Conservation (phyloP, 1,140 invertebrate species). For the Habropoda laboriosa region DNA sequence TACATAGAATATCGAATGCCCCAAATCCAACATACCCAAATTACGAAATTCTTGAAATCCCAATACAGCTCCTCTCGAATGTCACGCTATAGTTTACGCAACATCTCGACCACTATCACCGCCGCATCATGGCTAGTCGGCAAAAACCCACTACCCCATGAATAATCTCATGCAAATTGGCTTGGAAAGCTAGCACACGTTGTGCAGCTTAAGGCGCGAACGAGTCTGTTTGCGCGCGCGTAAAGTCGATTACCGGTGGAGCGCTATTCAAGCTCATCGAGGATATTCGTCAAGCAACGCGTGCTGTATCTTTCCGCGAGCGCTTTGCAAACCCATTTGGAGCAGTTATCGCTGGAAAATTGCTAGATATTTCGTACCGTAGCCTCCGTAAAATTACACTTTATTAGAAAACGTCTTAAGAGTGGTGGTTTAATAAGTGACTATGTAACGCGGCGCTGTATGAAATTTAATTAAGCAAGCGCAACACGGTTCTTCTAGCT, state of each 20-base stretch:
- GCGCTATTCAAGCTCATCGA: conserved; percentile 8
- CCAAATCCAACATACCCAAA: too few relatives aligned
- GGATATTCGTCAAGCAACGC: conserved; percentile 30
- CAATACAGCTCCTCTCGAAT: neutral
- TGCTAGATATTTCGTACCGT: neutral
- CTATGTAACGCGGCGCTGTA: too few relatives aligned
- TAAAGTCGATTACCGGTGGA: conserved; percentile 27
- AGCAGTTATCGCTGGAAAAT: conserved; percentile 12
- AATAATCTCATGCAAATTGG: conserved; percentile 59
- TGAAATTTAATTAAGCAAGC: conserved; percentile 40
- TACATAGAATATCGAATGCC: too few relatives aligned
- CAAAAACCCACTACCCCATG: conserved; percentile 1
- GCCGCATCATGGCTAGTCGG: neutral
- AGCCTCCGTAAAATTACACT: neutral
- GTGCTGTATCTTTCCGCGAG: conserved; percentile 37
- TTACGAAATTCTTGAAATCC: too few relatives aligned
- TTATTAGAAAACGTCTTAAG: conserved; percentile 4
- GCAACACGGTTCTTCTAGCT: neutral
- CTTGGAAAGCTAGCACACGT: conserved; percentile 49
- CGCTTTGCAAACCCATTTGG: conserved; percentile 13
- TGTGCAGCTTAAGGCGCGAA: conserved; percentile 46
- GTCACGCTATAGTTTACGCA: neutral
- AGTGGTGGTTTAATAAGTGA: conserved; percentile 17
- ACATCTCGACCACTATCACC: neutral
- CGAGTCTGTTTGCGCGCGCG: conserved; percentile 35